phyloP scores from a whole-genome alignment of 2,113 vertebrate species.

The Corythoichthys haematopterus region DNA sequence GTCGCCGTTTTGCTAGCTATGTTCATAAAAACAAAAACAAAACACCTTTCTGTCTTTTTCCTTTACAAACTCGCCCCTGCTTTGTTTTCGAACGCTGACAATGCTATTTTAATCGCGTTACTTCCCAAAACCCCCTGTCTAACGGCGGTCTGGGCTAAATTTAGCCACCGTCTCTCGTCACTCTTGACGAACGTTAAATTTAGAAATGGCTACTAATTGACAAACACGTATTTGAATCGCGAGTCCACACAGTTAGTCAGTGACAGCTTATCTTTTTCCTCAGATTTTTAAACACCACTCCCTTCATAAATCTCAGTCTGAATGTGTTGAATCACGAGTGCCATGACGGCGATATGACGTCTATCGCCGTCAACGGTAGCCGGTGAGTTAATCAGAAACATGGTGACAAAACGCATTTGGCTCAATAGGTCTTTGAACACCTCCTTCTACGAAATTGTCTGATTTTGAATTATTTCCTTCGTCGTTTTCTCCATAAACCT shows the following conservation, averaged over 20 bases:
- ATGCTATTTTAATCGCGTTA: not conserved
- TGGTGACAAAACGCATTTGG: too few relatives aligned
- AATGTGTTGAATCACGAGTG: too few relatives aligned
- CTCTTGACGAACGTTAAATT: not conserved
- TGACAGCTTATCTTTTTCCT: not conserved
- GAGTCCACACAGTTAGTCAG: not conserved
- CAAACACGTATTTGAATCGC: not conserved
- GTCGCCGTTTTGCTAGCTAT: not conserved
- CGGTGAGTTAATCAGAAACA: too few relatives aligned
- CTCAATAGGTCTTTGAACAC: too few relatives aligned
- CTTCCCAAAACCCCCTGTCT: not conserved
- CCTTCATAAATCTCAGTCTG: not conserved
- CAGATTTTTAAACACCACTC: slow-evolving; percentile 1
- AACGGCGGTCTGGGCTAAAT: not conserved
- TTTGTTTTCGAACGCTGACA: not conserved
- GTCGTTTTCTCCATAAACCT: not conserved
- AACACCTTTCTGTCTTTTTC: not conserved
- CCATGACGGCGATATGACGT: too few relatives aligned
- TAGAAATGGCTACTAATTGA: not conserved
- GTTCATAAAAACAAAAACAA: not conserved
- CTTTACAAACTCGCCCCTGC: too few relatives aligned
- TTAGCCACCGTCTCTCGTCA: not conserved
- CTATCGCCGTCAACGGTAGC: too few relatives aligned
- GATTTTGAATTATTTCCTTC: too few relatives aligned
- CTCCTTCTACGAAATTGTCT: too few relatives aligned